Base-by-base conservation (phyloP, 2,797 vertebrate genomes). In the Parauchenoglanis punctatus region DNA sequence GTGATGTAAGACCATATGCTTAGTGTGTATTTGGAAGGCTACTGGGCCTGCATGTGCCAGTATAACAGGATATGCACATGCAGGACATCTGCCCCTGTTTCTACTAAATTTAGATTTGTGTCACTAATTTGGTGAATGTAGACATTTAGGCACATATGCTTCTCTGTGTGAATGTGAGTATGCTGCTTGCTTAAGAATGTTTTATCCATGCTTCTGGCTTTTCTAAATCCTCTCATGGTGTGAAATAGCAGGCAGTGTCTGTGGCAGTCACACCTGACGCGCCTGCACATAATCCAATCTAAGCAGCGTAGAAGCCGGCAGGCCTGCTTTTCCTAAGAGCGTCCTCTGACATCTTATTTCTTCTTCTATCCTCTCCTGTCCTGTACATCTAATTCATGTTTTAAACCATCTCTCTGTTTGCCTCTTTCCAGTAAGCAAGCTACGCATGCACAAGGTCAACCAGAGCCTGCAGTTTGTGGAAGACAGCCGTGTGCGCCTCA, bases 371-470 rank as follows among this genome's bases (percentile, higher is more conserved):
- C 88, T 67, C 88, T 80, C 35, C 40, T 46, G 28, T 44, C 54
- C 35, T 73, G 5, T 82, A 85, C 68, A 31, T 70, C 35, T 76
- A 54, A 81, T 23, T 86, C 44, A 28, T 86, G 25, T n/a, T 86
- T 18, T 81, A 72, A 83, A 56, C 52, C 59, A 25, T 91, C 91
- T 91, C 90, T 77, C 75, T 87, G 10, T 90, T 20, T 84, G 81
- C 83, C 70, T 77, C 8, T 76, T 76, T 83, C 67, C 93, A 99
- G 98, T 97, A 91, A 97, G 97, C 81, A 98, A 97, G 91, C 93
- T 99, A 81, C 96, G 96, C 68, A 96, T 99, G 89, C 97, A 97
- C 92, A 99, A 98, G 92, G 96, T 96, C 0, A 98, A 98, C 94
- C 95, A 97, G 90, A 97, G 97, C 76, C 96, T 97, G 91, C 95